Evolutionary conservation across 2,113 vertebrate genomes (phyloP).

Genomic region (Callocephalon fimbriatum): DNA sequence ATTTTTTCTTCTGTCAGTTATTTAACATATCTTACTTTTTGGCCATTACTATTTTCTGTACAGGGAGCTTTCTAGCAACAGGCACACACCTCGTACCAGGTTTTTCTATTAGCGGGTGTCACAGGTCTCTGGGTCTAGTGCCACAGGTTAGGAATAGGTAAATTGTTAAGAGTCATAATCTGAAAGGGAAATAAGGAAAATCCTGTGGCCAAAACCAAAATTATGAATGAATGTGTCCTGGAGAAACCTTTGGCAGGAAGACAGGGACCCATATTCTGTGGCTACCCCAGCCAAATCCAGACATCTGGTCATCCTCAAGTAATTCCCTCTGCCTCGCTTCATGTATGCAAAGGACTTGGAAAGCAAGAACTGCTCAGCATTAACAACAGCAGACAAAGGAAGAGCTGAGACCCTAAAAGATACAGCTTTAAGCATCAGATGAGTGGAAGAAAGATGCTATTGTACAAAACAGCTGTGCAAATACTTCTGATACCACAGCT

Average conservation of each 20-base stretch:
- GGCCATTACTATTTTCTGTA: neutral
- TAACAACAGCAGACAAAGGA: neutral
- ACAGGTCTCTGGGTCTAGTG: neutral
- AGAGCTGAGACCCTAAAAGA: neutral
- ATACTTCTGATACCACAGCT: neutral
- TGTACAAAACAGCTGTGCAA: neutral
- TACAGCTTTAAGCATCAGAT: neutral
- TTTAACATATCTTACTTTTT: neutral
- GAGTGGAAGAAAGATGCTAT: neutral
- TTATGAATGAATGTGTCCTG: neutral
- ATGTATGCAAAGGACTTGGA: fast-evolving
- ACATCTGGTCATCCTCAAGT: neutral
- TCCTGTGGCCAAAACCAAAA: neutral
- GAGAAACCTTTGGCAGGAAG: neutral
- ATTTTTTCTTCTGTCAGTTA: neutral
- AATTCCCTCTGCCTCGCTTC: neutral
- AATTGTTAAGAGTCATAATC: neutral
- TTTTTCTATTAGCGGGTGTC: fast-evolving
- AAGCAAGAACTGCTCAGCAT: neutral
- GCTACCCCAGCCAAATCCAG: neutral
- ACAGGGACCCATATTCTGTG: neutral
- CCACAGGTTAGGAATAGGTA: neutral
- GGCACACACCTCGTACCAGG: neutral
- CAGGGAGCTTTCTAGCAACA: neutral
- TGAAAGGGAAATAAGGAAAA: neutral